These are phyloP conservation scores for Gasteruption jaculator DNA, from an alignment of 2,888 invertebrate genomes.

Conservation along the genomic window DNA sequence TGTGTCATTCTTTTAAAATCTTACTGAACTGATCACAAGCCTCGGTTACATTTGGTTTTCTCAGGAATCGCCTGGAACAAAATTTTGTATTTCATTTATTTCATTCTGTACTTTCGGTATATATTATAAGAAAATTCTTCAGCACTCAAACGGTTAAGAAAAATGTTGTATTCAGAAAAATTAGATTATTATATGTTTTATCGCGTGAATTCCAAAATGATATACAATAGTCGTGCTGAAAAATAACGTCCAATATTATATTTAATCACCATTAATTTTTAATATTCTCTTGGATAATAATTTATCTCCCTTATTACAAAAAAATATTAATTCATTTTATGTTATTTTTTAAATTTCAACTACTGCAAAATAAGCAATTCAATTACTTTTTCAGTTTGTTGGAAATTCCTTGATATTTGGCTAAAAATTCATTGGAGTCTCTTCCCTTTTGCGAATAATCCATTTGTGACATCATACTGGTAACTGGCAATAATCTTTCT, in stretches of 20 bases:
- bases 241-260: no score
- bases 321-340: no score
- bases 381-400: conserved; percentile 71
- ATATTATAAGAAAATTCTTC: conserved; percentile 15
- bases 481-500: no score
- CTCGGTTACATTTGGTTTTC: conserved; percentile 75
- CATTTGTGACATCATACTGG: conserved; percentile 14
- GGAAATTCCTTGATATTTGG: conserved; percentile 67
- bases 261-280: conserved; percentile 5
- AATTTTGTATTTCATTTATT: no score
- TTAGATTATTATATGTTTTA: not conserved
- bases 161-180: conserved; percentile 13
- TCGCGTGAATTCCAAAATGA: no score
- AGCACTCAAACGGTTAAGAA: conserved; percentile 16
- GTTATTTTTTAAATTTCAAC: not conserved
- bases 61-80: conserved; percentile 65
- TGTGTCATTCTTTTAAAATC: conserved; percentile 18
- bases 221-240: conserved; percentile 1
- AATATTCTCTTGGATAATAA: no score
- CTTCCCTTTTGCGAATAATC: conserved; percentile 22
- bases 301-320: no score
- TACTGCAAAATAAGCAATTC: not conserved
- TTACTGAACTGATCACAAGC: conserved; percentile 71
- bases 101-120: conserved; percentile 20
- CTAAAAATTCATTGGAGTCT: conserved; percentile 57